Evolutionary conservation across 2,888 invertebrate species (phyloP).

Genomic region (Didymodactylos carnosus): DNA sequence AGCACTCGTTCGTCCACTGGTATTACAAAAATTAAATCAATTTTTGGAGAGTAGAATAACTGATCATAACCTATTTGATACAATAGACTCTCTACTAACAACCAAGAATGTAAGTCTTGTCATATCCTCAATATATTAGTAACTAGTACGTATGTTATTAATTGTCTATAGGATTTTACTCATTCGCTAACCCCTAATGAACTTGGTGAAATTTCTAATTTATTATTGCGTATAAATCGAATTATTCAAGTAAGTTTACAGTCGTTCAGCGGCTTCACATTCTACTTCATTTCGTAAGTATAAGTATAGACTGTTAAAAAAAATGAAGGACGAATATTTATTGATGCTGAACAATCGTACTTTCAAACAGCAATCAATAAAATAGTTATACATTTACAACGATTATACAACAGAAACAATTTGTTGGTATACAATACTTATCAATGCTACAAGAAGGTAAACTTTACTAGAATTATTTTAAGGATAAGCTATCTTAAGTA

Average conservation of each 20-base stretch:
- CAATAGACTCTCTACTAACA: too few species aligned
- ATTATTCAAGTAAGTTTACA: not conserved
- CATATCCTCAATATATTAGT: too few species aligned
- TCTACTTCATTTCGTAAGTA: too few species aligned
- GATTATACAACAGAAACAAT: conserved; percentile 70
- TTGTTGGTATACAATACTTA: conserved; percentile 86
- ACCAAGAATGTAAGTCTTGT: too few species aligned
- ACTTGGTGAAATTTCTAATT: not conserved
- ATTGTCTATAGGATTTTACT: too few species aligned
- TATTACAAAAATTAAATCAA: conserved; percentile 48
- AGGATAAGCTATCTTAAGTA: too few species aligned
- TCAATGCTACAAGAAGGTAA: conserved; percentile 70
- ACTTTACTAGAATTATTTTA: not conserved
- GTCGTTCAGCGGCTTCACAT: too few species aligned
- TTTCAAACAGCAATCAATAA: conserved; percentile 97
- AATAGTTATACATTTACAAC: conserved; percentile 85
- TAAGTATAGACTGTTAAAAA: conserved; percentile 54
- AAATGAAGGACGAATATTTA: conserved; percentile 83
- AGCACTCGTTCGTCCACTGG: conserved; percentile 82
- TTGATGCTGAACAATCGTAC: conserved; percentile 97
- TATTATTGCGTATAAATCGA: not conserved
- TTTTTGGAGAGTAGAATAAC: too few species aligned
- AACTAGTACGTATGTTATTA: too few species aligned
- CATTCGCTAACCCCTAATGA: too few species aligned
- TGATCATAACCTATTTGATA: too few species aligned